phyloP scores from a whole-genome alignment of 2,888 invertebrate genomes.

The Acholoe squamosa region DNA sequence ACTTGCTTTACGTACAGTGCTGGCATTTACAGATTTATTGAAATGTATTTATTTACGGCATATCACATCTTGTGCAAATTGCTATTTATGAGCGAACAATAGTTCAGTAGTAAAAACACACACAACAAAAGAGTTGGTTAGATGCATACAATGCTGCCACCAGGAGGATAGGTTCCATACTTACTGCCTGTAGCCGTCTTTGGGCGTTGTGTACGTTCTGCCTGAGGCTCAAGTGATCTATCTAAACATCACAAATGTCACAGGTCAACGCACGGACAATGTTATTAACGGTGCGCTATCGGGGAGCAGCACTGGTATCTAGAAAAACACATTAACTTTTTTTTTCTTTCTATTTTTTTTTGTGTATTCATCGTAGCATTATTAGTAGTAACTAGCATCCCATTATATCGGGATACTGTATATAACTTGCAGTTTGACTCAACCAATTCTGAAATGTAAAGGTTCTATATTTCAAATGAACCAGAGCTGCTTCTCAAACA shows the following conservation, averaged over 20 bases:
- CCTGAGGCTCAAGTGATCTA: neutral
- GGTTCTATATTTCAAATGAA: no score
- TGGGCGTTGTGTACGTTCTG: constrained; percentile 34
- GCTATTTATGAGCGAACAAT: no score
- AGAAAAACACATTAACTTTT: neutral
- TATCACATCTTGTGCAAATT: no score
- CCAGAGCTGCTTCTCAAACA: neutral
- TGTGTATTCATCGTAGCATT: no score
- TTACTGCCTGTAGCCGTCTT: constrained; percentile 66
- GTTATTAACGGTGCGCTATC: neutral
- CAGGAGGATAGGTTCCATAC: neutral
- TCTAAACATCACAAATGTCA: constrained; percentile 9
- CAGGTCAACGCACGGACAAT: constrained; percentile 48
- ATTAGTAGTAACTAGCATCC: no score
- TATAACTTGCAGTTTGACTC: no score
- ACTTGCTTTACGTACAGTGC: no score
- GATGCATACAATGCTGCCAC: neutral
- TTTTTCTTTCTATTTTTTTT: no score
- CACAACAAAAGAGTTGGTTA: constrained; percentile 3
- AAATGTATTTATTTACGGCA: no score
- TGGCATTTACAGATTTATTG: no score
- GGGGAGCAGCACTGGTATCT: neutral
- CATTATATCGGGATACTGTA: no score
- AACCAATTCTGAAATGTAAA: no score
- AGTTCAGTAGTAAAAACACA: neutral